Evolutionary conservation across 2,888 invertebrate genomes (phyloP).

Genomic region (Parnassius mnemosyne): DNA sequence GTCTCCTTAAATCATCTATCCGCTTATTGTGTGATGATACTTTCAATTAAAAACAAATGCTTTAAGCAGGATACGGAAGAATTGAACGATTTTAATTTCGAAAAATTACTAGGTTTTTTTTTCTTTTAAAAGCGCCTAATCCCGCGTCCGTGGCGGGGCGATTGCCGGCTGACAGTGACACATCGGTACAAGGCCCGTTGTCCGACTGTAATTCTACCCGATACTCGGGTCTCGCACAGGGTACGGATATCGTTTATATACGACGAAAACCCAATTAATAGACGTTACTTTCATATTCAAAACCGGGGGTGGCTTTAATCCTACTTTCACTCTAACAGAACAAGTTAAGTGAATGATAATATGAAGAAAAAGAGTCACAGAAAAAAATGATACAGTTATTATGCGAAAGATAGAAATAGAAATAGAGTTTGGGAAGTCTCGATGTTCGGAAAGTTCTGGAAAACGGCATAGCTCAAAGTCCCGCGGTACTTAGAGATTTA

Average conservation of each 20-base stretch:
- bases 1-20: no score
- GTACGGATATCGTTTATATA: slow-evolving; percentile 18
- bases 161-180: slow-evolving; percentile 77
- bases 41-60: neutral
- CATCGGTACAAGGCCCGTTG: slow-evolving; percentile 77
- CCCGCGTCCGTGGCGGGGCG: slow-evolving; percentile 59
- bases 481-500: no score
- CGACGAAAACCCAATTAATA: slow-evolving; percentile 23
- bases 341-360: no score
- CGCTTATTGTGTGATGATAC: no score
- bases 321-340: neutral
- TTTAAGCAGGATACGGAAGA: neutral
- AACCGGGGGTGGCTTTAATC: slow-evolving; percentile 1
- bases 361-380: no score
- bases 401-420: no score
- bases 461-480: no score
- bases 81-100: slow-evolving; percentile 30
- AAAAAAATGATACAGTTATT: no score
- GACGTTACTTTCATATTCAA: slow-evolving; percentile 8
- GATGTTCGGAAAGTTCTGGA: no score
- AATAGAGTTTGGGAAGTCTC: no score
- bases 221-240: slow-evolving; percentile 40
- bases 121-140: slow-evolving; percentile 73
- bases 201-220: slow-evolving; percentile 77
- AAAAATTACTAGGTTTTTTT: slow-evolving; percentile 57